These are phyloP conservation scores for Tapirus terrestris DNA, from an alignment of 2,113 vertebrate species.

Conservation along the genomic window DNA sequence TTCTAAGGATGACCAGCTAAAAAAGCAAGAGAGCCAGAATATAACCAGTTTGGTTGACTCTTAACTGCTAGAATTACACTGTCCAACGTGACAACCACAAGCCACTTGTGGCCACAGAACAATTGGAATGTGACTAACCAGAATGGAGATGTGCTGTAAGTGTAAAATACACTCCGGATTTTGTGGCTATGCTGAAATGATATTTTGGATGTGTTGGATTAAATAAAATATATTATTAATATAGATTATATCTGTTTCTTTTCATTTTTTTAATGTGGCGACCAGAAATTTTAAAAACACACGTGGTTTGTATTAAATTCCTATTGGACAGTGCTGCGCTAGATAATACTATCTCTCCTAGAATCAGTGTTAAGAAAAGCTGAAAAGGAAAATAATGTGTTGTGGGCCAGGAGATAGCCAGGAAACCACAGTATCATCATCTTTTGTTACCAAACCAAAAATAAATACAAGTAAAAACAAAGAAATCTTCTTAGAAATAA, in stretches of 20 bases:
- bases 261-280: neutral
- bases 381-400: neutral
- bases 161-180: neutral
- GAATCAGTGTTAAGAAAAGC: neutral
- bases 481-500: conserved; percentile 5
- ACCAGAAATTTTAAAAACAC: neutral
- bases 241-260: neutral
- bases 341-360: neutral
- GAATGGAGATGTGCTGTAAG: neutral
- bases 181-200: neutral
- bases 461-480: neutral
- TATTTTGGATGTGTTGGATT: neutral
- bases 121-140: neutral
- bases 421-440: neutral
- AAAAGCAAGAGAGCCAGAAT: neutral
- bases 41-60: neutral
- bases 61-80: neutral
- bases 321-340: neutral
- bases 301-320: neutral
- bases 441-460: neutral
- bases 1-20: neutral
- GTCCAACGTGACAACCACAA: neutral
- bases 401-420: neutral
- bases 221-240: neutral
- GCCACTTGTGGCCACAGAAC: accelerated